phyloP scores from a whole-genome alignment of 2,888 invertebrate genomes.

The Xanthorhoe spadicearia region DNA sequence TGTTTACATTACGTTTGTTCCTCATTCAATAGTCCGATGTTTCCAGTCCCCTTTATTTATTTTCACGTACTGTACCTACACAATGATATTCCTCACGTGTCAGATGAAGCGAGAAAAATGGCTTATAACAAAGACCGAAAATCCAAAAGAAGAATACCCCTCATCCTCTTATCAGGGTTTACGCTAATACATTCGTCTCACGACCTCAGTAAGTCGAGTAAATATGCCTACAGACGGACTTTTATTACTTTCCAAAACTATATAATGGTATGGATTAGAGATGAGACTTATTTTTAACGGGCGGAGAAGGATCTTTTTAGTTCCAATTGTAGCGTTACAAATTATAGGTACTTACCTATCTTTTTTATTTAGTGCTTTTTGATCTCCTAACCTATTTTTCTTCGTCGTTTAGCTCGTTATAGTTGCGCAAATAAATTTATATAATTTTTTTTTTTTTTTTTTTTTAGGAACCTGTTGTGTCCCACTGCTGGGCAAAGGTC shows the following conservation, averaged over 20 bases:
- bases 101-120: slow-evolving; percentile 30
- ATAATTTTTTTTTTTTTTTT: too few relatives aligned
- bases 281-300: too few relatives aligned
- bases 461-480: too few relatives aligned
- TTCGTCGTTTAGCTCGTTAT: too few relatives aligned
- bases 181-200: background rate
- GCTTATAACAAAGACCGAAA: slow-evolving; percentile 30
- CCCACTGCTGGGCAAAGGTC: too few relatives aligned
- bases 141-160: slow-evolving; percentile 13
- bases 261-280: background rate
- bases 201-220: background rate
- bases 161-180: slow-evolving; percentile 20
- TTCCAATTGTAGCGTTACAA: too few relatives aligned
- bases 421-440: too few relatives aligned
- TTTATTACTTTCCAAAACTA: background rate
- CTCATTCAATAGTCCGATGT: background rate
- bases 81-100: slow-evolving; percentile 6
- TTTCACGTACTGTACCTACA: background rate
- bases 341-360: too few relatives aligned
- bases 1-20: background rate
- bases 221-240: background rate
- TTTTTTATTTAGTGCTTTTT: too few relatives aligned
- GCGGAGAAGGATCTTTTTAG: too few relatives aligned
- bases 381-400: too few relatives aligned
- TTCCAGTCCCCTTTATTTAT: background rate